These are phyloP conservation scores for Macrosiphum euphorbiae DNA, from an alignment of 2,888 invertebrate species.

Conservation along the genomic window DNA sequence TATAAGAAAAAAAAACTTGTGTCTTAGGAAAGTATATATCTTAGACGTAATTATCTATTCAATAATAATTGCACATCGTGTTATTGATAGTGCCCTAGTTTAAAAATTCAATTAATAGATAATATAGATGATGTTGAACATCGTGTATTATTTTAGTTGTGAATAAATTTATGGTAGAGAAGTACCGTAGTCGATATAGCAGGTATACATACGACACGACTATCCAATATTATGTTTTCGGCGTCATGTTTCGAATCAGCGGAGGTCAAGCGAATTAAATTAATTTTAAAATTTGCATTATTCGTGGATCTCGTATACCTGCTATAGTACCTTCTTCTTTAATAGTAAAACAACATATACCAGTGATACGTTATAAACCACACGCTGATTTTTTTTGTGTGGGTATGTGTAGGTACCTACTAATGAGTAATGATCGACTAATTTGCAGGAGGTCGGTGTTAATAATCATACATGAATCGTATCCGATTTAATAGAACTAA, in stretches of 20 bases:
- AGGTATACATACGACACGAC: no score
- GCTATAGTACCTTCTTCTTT: neutral
- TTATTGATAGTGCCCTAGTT: neutral
- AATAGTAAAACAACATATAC: neutral
- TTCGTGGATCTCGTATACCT: neutral
- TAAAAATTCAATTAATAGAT: neutral
- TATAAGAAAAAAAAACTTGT: neutral
- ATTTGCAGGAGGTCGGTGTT: neutral
- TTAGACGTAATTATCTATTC: neutral
- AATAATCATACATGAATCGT: neutral
- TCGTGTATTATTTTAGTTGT: neutral
- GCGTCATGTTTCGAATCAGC: neutral
- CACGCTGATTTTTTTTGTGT: neutral
- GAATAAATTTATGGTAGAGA: neutral
- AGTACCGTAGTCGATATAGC: neutral
- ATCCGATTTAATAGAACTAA: neutral
- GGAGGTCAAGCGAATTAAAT: neutral
- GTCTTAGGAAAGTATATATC: neutral
- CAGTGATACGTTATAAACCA: neutral
- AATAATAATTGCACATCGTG: neutral
- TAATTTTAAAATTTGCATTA: neutral
- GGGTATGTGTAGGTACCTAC: neutral
- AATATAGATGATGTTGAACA: neutral
- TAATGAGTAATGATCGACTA: neutral
- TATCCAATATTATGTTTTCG: no score